Base-by-base conservation (phyloP, 2,888 invertebrate species). In the Drosophila monieri region DNA sequence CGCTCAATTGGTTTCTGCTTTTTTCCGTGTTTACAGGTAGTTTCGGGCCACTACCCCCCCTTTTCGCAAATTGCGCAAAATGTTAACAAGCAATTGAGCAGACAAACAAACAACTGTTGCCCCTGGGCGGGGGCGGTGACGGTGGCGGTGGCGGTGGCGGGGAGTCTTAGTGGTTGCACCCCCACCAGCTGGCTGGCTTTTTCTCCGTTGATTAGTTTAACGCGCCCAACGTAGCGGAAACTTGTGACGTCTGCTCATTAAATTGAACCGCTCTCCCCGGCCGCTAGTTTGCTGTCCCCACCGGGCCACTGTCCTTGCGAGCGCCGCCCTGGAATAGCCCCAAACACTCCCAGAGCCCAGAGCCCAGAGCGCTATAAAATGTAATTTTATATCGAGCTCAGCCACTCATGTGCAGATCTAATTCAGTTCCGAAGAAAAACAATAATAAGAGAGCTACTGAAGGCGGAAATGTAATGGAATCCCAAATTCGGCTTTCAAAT, bases 61-160 rank as follows among this genome's bases (percentile, higher is more conserved):
- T 46, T 66, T 72, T 78, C 62, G 77, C 79, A 86, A 86, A 84
- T 86, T 86, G 85, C 81, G 74, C 81, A 84, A 84, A 84, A 86
- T 86, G 84, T 84, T 84, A 86, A 84, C 84, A 84, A 86, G 84
- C 86, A 84, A 84, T 84, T 84, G 84, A 84, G 86, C 84, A 84
- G 80, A 86, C 84, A 84, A 84, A 85, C 84, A 86, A 85, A 84
- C 83, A 83, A 84, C 83, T 77, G 80, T 69, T 74, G 54, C 43
- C 46, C 9, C 15, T 53, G 18, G 39, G 18, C 12, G 9, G 18
- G n/a, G n/a, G 14, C 48, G n/a, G 18, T 21, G 21, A 4, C 21
- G 21, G 21, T n/a, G 39, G 18, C 12, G 9, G 18, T 12, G n/a
- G 14, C 48, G n/a, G 18, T 21, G 21, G 21, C 21, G 21, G 21